These are phyloP conservation scores for Drosophila gunungcola DNA, from an alignment of 1,140 invertebrate species.

Conservation along the genomic window DNA sequence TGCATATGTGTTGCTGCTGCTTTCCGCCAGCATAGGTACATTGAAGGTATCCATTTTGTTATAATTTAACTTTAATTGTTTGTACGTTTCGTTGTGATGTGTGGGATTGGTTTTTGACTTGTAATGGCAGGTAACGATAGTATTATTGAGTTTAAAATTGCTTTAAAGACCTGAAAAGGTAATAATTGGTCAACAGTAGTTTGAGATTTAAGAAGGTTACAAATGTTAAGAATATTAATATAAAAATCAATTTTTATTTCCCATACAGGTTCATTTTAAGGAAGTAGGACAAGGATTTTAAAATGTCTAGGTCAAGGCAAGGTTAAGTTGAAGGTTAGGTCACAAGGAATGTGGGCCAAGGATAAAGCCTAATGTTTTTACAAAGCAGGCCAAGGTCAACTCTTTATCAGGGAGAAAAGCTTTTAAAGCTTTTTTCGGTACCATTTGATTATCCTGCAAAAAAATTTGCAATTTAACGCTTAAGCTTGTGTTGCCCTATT, in stretches of 20 bases:
- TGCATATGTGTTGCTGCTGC: slow-evolving; percentile 57
- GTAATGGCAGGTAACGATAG: slow-evolving; percentile 61
- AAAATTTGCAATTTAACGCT: neutral
- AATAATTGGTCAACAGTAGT: neutral
- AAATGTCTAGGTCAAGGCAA: slow-evolving; percentile 25
- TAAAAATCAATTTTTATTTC: no score
- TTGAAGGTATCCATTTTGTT: slow-evolving; percentile 73
- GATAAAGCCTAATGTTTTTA: slow-evolving; percentile 22
- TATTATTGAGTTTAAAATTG: slow-evolving; percentile 32
- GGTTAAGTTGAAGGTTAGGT: slow-evolving; percentile 45
- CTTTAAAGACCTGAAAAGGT: slow-evolving; percentile 32
- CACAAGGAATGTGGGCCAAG: slow-evolving; percentile 53
- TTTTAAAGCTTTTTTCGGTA: slow-evolving; percentile 28
- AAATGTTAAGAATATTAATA: neutral
- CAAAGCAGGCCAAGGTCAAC: slow-evolving; percentile 52
- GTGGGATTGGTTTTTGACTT: slow-evolving; percentile 17
- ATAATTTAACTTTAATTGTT: slow-evolving; percentile 21
- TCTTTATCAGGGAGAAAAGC: slow-evolving; percentile 19
- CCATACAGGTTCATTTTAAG: neutral
- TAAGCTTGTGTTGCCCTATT: neutral
- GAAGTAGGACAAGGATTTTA: slow-evolving; percentile 28
- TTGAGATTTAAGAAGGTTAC: slow-evolving; percentile 1
- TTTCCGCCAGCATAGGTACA: slow-evolving; percentile 72
- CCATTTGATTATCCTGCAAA: neutral
- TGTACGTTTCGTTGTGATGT: slow-evolving; percentile 62